Conservation (phyloP, 2,113 vertebrate genomes). For the Hassar affinis region DNA sequence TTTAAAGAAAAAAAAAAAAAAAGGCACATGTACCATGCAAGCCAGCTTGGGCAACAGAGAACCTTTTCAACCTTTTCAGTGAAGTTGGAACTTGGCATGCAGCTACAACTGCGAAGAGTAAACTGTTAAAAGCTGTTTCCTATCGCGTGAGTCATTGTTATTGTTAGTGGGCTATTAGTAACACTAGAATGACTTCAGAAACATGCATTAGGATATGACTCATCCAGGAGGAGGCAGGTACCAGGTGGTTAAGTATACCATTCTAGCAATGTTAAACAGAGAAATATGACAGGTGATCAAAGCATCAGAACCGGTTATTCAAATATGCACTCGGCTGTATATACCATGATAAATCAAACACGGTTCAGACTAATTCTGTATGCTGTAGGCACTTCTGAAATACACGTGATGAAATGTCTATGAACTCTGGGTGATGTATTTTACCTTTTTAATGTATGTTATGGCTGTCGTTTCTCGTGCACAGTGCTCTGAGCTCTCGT, state of each 20-base stretch:
- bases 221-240: constrained; percentile 35
- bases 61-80: not conserved
- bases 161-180: constrained; percentile 47
- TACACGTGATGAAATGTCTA: too few relatives aligned
- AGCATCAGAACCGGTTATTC: not conserved
- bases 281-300: not conserved
- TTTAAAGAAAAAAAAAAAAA: constrained; percentile 7
- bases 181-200: constrained; percentile 27
- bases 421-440: too few relatives aligned
- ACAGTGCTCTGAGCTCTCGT: too few relatives aligned
- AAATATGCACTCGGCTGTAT: too few relatives aligned
- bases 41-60: not conserved
- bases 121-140: constrained; percentile 53
- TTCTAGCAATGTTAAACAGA: constrained; percentile 20
- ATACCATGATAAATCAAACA: too few relatives aligned
- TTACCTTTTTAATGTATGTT: too few relatives aligned
- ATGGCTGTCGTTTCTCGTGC: too few relatives aligned
- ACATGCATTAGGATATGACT: constrained; percentile 50
- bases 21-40: not conserved
- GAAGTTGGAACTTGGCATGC: not conserved
- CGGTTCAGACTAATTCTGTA: too few relatives aligned
- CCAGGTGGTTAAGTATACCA: constrained; percentile 10
- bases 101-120: not conserved
- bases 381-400: too few relatives aligned
- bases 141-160: constrained; percentile 56